A percentile compares a stretch with the other conserved stretches of the same genome.
These are phyloP conservation scores for Argya squamiceps DNA, from an alignment of 2,797 vertebrate species.

Conservation along the genomic window DNA sequence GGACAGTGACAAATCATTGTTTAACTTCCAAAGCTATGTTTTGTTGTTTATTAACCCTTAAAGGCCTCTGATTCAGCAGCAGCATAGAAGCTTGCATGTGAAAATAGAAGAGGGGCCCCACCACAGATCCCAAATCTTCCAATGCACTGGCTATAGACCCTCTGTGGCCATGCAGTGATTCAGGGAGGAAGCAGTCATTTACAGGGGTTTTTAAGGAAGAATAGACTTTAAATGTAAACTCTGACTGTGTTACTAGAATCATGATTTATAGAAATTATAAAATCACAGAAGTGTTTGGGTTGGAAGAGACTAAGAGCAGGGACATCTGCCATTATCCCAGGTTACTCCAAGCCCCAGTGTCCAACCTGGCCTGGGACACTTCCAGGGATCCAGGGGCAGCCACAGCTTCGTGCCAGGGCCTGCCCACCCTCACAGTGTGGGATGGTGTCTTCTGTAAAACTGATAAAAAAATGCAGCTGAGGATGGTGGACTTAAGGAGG, in stretches of 20 bases:
- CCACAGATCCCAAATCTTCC: not conserved
- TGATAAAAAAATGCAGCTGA: not conserved
- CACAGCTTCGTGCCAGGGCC: not conserved
- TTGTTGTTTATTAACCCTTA: not conserved
- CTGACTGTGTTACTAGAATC: not conserved
- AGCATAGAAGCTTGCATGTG: not conserved
- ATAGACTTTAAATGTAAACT: not conserved
- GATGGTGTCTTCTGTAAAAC: not conserved
- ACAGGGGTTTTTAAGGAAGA: not conserved
- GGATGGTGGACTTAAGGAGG: not conserved
- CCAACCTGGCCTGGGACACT: not conserved
- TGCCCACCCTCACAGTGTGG: fast-evolving
- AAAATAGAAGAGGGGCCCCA: no score
- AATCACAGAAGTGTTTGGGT: not conserved
- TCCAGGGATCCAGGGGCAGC: not conserved
- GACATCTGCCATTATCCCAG: not conserved
- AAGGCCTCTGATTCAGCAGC: not conserved
- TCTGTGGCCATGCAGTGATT: not conserved
- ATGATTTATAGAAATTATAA: fast-evolving
- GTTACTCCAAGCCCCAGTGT: fast-evolving
- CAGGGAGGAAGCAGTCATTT: not conserved
- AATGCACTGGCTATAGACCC: fast-evolving
- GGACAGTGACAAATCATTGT: not conserved
- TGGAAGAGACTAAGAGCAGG: not conserved
- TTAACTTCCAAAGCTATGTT: not conserved